Percentiles rank a stretch among this genome's conserved stretches.
Conservation (phyloP, 1,140 invertebrate genomes). For the Leptinotarsa texana region DNA sequence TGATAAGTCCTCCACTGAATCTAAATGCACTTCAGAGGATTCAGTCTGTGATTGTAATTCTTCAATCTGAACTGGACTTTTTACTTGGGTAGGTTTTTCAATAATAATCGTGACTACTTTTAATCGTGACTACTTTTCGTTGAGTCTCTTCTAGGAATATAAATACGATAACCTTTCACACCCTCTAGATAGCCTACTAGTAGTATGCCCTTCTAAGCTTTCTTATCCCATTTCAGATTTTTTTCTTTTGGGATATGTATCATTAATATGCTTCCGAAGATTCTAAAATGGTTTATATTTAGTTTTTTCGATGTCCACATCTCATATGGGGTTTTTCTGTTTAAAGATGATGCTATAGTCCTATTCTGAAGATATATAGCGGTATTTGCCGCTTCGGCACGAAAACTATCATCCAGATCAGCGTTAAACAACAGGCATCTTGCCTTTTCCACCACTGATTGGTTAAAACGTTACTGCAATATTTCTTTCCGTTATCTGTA, state of each 20-base stretch:
- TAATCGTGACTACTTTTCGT: no score
- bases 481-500: no score
- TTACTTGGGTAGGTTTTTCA: neutral
- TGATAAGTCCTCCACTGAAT: neutral
- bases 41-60: neutral
- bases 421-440: no score
- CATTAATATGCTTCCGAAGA: neutral
- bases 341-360: no score
- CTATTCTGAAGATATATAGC: no score
- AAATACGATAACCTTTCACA: constrained; percentile 51
- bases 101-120: neutral
- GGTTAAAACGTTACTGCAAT: no score
- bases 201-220: constrained; percentile 48
- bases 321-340: neutral
- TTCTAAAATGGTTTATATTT: neutral
- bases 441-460: no score
- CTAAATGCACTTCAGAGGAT: neutral
- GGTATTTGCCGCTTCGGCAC: no score
- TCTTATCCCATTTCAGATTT: constrained; percentile 50
- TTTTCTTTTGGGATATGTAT: neutral
- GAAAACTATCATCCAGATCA: no score
- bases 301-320: neutral
- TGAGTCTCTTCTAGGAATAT: constrained; percentile 34
- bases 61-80: neutral
- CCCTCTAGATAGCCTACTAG: constrained; percentile 54